phyloP scores from a whole-genome alignment of 2,797 vertebrate genomes.

The Malurus leucopterus region DNA sequence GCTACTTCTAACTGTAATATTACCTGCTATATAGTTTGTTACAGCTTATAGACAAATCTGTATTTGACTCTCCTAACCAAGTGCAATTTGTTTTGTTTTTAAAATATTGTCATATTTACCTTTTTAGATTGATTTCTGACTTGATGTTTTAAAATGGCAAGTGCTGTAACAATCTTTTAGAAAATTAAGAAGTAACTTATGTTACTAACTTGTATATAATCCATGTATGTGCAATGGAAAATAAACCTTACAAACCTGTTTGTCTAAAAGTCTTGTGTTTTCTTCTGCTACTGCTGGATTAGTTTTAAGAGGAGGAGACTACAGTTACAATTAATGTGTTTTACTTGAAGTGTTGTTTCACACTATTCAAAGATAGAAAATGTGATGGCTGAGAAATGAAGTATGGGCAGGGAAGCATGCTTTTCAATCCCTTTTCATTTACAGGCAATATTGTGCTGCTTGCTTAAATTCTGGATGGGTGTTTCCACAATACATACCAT shows the following conservation, averaged over 20 bases:
- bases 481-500: not conserved
- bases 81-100: constrained; percentile 67
- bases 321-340: not conserved
- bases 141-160: constrained; percentile 70
- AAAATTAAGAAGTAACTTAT: constrained; percentile 71
- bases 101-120: constrained; percentile 62
- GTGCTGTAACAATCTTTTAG: constrained; percentile 74
- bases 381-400: not conserved
- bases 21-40: constrained; percentile 62
- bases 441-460: not conserved
- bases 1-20: constrained; percentile 65
- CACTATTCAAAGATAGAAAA: not conserved
- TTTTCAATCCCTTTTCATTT: not conserved
- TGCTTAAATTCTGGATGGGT: not conserved
- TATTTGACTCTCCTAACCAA: constrained; percentile 64
- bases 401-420: not conserved
- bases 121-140: constrained; percentile 69
- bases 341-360: not conserved
- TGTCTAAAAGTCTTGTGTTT: constrained; percentile 69
- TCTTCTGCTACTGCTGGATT: not conserved
- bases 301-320: not conserved
- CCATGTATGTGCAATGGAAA: constrained; percentile 80
- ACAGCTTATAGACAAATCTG: constrained; percentile 60
- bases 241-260: constrained; percentile 83
- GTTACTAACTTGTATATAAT: constrained; percentile 88